A percentile compares a stretch with the other conserved stretches of the same genome.
Conservation (phyloP, 2,113 vertebrate genomes). For the Scartelaos histophorus region DNA sequence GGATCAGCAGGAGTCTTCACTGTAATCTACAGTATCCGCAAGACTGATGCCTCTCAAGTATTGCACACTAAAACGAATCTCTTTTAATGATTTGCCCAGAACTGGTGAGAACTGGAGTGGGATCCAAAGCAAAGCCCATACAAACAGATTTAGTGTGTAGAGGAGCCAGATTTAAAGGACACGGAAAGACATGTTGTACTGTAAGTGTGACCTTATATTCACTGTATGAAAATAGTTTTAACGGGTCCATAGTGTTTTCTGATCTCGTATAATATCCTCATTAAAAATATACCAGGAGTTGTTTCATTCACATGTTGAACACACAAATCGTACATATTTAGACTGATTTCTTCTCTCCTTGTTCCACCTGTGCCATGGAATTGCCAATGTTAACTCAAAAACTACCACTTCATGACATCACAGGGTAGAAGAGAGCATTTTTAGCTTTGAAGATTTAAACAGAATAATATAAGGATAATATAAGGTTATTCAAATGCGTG, state of each 20-base stretch:
- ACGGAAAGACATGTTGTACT: slow-evolving; percentile 9
- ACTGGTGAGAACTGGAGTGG: slow-evolving; percentile 45
- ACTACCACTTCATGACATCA: no score
- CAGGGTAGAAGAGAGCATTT: no score
- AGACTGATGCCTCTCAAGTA: slow-evolving; percentile 13
- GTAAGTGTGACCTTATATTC: neutral
- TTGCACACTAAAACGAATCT: slow-evolving; percentile 26
- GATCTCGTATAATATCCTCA: no score
- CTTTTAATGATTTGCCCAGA: slow-evolving; percentile 51
- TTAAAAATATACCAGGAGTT: no score
- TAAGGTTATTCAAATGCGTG: no score
- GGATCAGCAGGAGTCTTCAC: neutral
- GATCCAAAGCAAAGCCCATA: slow-evolving; percentile 46
- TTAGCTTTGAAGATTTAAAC: no score
- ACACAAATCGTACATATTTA: no score
- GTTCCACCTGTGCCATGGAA: no score
- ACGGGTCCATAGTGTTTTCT: neutral
- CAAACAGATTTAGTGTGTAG: slow-evolving; percentile 54
- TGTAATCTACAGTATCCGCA: slow-evolving; percentile 15
- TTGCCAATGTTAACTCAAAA: no score
- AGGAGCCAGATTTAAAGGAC: slow-evolving; percentile 43
- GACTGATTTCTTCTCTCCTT: no score
- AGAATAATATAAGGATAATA: no score
- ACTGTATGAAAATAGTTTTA: neutral
- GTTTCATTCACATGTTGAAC: no score